Percentiles rank a stretch among this genome's conserved stretches.
These are phyloP conservation scores for Laothoe populi DNA, from an alignment of 2,888 invertebrate species.

Conservation along the genomic window DNA sequence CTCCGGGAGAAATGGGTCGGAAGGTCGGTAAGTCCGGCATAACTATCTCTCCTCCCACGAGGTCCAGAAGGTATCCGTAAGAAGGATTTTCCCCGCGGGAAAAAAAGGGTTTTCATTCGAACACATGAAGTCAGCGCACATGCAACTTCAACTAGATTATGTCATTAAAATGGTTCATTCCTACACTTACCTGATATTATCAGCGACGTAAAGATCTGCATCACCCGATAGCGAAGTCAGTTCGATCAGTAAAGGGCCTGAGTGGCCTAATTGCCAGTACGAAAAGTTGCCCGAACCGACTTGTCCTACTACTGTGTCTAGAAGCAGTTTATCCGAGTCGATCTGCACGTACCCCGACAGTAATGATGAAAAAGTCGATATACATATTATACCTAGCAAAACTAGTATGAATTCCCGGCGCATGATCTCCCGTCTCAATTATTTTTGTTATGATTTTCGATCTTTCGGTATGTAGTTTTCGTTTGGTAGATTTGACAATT, in stretches of 20 bases:
- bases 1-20: too few species aligned
- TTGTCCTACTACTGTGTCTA: constrained; percentile 67
- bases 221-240: constrained; percentile 69
- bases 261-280: constrained; percentile 74
- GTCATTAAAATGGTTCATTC: too few species aligned
- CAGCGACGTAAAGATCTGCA: constrained; percentile 75
- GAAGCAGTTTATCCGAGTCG: constrained; percentile 61
- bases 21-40: too few species aligned
- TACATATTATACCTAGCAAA: constrained; percentile 67
- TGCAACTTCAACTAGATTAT: too few species aligned
- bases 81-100: too few species aligned
- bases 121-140: too few species aligned
- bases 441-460: not conserved
- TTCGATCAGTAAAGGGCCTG: constrained; percentile 68
- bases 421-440: constrained; percentile 54
- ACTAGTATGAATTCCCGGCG: constrained; percentile 69
- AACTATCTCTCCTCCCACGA: too few species aligned
- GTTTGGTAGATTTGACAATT: not conserved
- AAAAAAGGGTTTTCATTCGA: too few species aligned
- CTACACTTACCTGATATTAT: constrained; percentile 60
- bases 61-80: too few species aligned
- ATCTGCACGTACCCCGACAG: constrained; percentile 59
- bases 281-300: constrained; percentile 78
- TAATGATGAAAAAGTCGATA: constrained; percentile 67
- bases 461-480: not conserved